These are phyloP conservation scores for Caenorhabditis sp. DNA, from an alignment of 2,888 invertebrate species.

Conservation along the genomic window DNA sequence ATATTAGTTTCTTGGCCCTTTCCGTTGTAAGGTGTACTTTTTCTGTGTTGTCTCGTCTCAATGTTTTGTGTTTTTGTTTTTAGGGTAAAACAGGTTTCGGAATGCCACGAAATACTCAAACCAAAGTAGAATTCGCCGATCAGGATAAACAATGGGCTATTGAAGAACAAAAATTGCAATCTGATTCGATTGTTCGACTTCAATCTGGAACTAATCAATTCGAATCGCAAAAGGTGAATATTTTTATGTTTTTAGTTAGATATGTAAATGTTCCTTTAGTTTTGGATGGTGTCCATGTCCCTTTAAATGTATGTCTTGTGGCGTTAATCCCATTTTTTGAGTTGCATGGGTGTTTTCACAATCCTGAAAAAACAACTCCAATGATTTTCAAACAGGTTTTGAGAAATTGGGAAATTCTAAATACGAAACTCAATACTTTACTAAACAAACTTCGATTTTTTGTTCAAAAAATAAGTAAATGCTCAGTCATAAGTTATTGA, in stretches of 20 bases:
- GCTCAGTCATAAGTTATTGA: no score
- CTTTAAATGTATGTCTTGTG: background rate
- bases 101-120: conserved; percentile 65
- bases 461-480: no score
- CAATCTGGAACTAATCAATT: conserved; percentile 70
- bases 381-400: background rate
- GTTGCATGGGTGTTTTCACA: background rate
- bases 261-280: background rate
- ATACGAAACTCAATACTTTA: no score
- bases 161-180: conserved; percentile 51
- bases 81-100: conserved; percentile 68
- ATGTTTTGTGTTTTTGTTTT: conserved; percentile 18
- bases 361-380: no score
- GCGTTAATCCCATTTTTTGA: background rate
- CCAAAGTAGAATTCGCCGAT: conserved; percentile 61
- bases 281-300: no score
- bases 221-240: conserved; percentile 63
- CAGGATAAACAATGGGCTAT: conserved; percentile 59
- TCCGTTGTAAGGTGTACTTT: background rate
- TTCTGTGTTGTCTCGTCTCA: background rate
- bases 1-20: background rate
- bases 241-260: background rate
- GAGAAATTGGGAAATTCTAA: no score
- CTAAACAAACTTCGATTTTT: no score
- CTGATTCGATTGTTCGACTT: conserved; percentile 66